Conservation (phyloP, 2,888 invertebrate genomes). For the Dolichomitus sp. region DNA sequence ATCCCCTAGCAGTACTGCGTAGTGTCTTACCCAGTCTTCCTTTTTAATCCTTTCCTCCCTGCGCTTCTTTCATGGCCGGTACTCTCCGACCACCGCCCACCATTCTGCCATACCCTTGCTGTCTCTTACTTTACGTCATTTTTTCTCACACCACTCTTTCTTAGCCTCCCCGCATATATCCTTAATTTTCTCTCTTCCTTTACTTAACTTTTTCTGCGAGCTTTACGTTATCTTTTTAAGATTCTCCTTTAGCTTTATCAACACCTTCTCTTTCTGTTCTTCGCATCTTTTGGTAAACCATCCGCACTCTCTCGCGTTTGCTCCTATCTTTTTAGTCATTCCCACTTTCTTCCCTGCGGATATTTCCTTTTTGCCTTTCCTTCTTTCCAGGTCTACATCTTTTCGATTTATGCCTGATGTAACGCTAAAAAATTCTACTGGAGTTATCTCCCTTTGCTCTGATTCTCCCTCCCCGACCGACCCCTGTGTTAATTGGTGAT, state of each 20-base stretch:
- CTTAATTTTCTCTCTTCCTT: constrained; percentile 13
- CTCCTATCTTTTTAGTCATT: not conserved
- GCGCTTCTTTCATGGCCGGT: not conserved
- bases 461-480: too few species aligned
- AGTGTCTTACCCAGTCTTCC: not conserved
- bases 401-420: too few species aligned
- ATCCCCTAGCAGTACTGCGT: not conserved
- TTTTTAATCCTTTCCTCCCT: not conserved
- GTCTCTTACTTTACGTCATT: not conserved
- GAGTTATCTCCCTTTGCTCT: too few species aligned
- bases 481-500: too few species aligned
- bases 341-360: not conserved
- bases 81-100: constrained; percentile 17
- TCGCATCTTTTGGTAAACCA: constrained; percentile 10
- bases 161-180: not conserved
- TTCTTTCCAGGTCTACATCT: not conserved
- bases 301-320: not conserved
- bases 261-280: not conserved
- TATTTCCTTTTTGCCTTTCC: not conserved
- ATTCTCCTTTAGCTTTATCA: not conserved
- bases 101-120: constrained; percentile 12
- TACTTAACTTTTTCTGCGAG: not conserved
- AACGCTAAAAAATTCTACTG: too few species aligned
- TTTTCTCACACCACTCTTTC: not conserved
- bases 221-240: constrained; percentile 14